These are phyloP conservation scores for Agriopis leucophaearia DNA, from an alignment of 2,888 invertebrate species.

Conservation along the genomic window DNA sequence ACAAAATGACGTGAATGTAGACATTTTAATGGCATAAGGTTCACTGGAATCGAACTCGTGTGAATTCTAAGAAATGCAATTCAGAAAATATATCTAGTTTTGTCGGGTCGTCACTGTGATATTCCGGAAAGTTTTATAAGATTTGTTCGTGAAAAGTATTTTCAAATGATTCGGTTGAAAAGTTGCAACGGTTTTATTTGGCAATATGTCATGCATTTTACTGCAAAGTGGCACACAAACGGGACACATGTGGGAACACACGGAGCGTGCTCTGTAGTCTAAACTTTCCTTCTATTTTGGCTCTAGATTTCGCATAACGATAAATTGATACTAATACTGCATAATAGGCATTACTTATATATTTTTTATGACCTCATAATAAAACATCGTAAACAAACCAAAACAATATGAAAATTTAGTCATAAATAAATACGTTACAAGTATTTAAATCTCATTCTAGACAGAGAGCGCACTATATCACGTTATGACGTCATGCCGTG, in stretches of 20 bases:
- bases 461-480: too few relatives aligned
- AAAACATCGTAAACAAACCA: too few relatives aligned
- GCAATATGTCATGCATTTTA: slow-evolving; percentile 3
- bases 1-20: slow-evolving; percentile 30
- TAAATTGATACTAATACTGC: too few relatives aligned
- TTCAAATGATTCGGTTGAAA: slow-evolving; percentile 14
- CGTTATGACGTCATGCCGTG: too few relatives aligned
- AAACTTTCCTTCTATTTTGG: not conserved
- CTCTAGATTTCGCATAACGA: too few relatives aligned
- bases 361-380: too few relatives aligned
- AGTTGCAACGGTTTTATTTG: slow-evolving; percentile 9
- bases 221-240: not conserved
- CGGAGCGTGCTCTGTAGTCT: too few relatives aligned
- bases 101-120: slow-evolving; percentile 14
- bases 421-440: too few relatives aligned
- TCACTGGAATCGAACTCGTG: slow-evolving; percentile 28
- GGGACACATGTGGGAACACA: not conserved
- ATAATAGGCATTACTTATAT: too few relatives aligned
- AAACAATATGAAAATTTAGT: too few relatives aligned
- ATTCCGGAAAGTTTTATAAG: slow-evolving; percentile 22
- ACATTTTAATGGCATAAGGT: slow-evolving; percentile 34
- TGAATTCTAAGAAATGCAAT: slow-evolving; percentile 23
- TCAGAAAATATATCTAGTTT: slow-evolving; percentile 26
- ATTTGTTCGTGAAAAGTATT: slow-evolving; percentile 15
- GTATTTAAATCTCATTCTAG: too few relatives aligned